A percentile compares a stretch with the other conserved stretches of the same genome.
Evolutionary conservation across 2,888 invertebrate genomes (phyloP).

Genomic region (Nephrocerus scutellatus): DNA sequence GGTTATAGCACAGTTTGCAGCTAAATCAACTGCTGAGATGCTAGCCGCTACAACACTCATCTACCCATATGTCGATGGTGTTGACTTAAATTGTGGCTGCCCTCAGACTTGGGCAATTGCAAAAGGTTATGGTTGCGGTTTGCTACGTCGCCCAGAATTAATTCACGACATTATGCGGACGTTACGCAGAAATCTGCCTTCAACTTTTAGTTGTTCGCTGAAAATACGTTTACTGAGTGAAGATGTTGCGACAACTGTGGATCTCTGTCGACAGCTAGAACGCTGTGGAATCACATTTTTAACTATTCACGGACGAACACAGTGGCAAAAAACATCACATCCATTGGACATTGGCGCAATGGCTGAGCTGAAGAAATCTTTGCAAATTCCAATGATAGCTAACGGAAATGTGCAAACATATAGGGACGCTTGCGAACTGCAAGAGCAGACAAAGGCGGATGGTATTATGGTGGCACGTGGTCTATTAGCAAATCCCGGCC

Average conservation of each 20-base stretch:
- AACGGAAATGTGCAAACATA: slow-evolving; percentile 83
- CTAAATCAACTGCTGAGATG: slow-evolving; percentile 76
- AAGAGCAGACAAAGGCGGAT: slow-evolving; percentile 60
- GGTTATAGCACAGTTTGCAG: slow-evolving; percentile 90
- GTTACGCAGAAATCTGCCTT: slow-evolving; percentile 64
- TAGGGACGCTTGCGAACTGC: slow-evolving; percentile 62
- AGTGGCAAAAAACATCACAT: slow-evolving; percentile 68
- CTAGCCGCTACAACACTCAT: slow-evolving; percentile 77
- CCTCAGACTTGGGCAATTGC: slow-evolving; percentile 93
- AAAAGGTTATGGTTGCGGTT: slow-evolving; percentile 80
- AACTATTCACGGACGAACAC: slow-evolving; percentile 88
- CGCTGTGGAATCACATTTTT: slow-evolving; percentile 82
- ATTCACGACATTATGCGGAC: slow-evolving; percentile 74
- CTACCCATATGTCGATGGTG: slow-evolving; percentile 79
- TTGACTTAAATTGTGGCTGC: slow-evolving; percentile 96
- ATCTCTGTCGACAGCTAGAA: slow-evolving; percentile 72
- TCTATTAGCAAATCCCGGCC: slow-evolving; percentile 80
- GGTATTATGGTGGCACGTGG: slow-evolving; percentile 93
- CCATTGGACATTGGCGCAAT: slow-evolving; percentile 66
- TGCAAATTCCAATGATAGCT: slow-evolving; percentile 79
- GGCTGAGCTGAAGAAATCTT: slow-evolving; percentile 58
- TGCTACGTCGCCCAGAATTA: slow-evolving; percentile 75
- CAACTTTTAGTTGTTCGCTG: slow-evolving; percentile 76
- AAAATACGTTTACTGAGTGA: slow-evolving; percentile 69
- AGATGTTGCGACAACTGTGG: slow-evolving; percentile 59